Evolutionary conservation across 2,797 vertebrate genomes (phyloP).

Genomic region (Morus bassanus): DNA sequence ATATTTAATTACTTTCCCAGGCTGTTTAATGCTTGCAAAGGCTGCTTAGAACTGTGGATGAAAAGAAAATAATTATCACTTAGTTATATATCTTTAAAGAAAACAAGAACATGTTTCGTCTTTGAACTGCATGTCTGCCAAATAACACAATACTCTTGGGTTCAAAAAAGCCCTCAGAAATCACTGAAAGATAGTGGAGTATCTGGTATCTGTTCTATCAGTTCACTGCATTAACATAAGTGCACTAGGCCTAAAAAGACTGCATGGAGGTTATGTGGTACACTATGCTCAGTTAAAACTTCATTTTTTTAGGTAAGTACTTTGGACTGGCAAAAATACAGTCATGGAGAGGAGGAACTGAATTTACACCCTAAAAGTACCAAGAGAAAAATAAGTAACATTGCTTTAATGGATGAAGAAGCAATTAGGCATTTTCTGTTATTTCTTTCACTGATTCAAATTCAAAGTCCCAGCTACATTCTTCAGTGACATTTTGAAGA

Average conservation of each 20-base stretch:
- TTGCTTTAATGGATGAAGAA: neutral
- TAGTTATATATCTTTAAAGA: slow-evolving; percentile 11
- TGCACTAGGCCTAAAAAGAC: neutral
- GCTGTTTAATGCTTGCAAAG: slow-evolving; percentile 11
- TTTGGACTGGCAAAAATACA: neutral
- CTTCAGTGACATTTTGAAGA: neutral
- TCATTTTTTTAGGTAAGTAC: neutral
- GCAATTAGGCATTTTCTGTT: neutral
- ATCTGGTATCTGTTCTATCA: neutral
- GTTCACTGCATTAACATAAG: neutral
- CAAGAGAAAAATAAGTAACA: neutral
- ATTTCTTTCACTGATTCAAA: neutral
- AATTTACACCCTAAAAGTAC: neutral
- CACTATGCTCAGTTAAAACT: neutral
- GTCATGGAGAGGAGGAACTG: neutral
- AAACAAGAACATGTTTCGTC: neutral
- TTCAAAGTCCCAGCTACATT: neutral
- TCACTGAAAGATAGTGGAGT: neutral
- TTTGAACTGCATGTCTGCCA: neutral
- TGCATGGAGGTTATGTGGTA: neutral
- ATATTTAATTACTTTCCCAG: slow-evolving; percentile 21
- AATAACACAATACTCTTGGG: neutral
- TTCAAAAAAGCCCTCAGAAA: neutral
- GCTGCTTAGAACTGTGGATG: neutral
- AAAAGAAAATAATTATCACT: slow-evolving; percentile 11